A percentile compares a stretch with the other conserved stretches of the same genome.
These are phyloP conservation scores for Helleia helle DNA, from an alignment of 2,888 invertebrate genomes.

Conservation along the genomic window DNA sequence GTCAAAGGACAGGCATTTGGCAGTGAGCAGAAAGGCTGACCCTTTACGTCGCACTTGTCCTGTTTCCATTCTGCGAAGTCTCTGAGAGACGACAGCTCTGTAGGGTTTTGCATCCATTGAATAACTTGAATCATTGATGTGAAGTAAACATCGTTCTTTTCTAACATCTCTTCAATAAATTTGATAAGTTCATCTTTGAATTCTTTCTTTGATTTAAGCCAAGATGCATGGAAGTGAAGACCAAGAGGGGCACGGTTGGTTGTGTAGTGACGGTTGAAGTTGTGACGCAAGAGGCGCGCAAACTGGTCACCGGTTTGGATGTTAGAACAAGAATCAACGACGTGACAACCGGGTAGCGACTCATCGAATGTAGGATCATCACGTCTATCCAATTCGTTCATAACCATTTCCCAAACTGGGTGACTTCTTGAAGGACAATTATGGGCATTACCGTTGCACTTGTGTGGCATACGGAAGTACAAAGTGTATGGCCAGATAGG, in stretches of 20 bases:
- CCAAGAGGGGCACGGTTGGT: slow-evolving; percentile 95
- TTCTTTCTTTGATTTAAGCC: slow-evolving; percentile 95
- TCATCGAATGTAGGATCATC: slow-evolving; percentile 96
- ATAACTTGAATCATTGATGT: slow-evolving; percentile 93
- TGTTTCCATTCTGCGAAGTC: slow-evolving; percentile 96
- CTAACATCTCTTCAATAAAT: slow-evolving; percentile 94
- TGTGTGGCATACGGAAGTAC: slow-evolving; percentile 97
- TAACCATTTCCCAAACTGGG: slow-evolving; percentile 97
- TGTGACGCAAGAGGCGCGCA: slow-evolving; percentile 90
- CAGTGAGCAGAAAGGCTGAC: slow-evolving; percentile 92
- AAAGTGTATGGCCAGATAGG: slow-evolving; percentile 98
- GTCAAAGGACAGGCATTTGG: slow-evolving; percentile 93
- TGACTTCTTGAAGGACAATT: slow-evolving; percentile 93
- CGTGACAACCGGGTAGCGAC: slow-evolving; percentile 93
- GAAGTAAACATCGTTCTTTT: slow-evolving; percentile 92
- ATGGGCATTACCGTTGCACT: slow-evolving; percentile 94
- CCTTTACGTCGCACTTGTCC: slow-evolving; percentile 95
- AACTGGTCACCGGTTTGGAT: slow-evolving; percentile 94
- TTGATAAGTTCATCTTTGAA: slow-evolving; percentile 92
- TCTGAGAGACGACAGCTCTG: slow-evolving; percentile 86
- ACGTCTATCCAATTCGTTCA: slow-evolving; percentile 94
- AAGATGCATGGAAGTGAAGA: slow-evolving; percentile 95
- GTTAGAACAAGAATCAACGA: slow-evolving; percentile 95
- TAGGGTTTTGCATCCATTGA: slow-evolving; percentile 97
- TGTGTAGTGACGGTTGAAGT: slow-evolving; percentile 94